Percentiles rank a stretch among this genome's conserved stretches.
These are phyloP conservation scores for Halichoeres trimaculatus DNA, from an alignment of 2,113 vertebrate species.

Conservation along the genomic window DNA sequence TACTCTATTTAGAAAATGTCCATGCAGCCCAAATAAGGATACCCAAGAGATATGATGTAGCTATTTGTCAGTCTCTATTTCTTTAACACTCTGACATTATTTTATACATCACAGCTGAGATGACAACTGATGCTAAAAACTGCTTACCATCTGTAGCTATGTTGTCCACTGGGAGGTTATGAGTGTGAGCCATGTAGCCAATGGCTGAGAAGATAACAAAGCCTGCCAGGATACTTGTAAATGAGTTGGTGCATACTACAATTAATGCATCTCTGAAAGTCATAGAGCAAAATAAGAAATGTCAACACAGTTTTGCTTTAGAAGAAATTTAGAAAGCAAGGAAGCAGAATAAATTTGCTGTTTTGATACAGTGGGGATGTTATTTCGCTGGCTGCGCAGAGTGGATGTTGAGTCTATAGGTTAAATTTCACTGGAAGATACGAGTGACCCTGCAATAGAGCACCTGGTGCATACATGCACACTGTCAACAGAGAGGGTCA, in stretches of 20 bases:
- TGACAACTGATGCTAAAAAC: neutral
- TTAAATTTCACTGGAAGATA: too few relatives aligned
- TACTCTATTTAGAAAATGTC: neutral
- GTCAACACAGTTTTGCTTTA: neutral
- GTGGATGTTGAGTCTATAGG: too few relatives aligned
- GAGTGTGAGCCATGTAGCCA: conserved; percentile 83
- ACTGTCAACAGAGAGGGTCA: too few relatives aligned
- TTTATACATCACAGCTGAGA: neutral
- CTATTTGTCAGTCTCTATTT: neutral
- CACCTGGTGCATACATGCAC: too few relatives aligned
- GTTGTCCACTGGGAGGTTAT: conserved; percentile 82
- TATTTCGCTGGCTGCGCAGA: too few relatives aligned
- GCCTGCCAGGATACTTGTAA: conserved; percentile 83
- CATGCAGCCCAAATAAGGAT: neutral
- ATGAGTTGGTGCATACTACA: conserved; percentile 78
- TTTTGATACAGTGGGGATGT: too few relatives aligned
- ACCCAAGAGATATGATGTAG: neutral
- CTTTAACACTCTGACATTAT: neutral
- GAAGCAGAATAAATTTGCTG: too few relatives aligned
- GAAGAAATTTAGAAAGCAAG: too few relatives aligned
- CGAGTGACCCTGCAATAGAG: too few relatives aligned
- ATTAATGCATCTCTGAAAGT: conserved; percentile 78
- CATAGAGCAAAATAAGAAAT: neutral
- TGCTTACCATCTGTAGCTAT: conserved; percentile 83
- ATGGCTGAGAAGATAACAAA: conserved; percentile 85